Percentiles rank a stretch among this genome's conserved stretches.
phyloP scores from a whole-genome alignment of 2,113 vertebrate genomes.

The Python bivittatus region DNA sequence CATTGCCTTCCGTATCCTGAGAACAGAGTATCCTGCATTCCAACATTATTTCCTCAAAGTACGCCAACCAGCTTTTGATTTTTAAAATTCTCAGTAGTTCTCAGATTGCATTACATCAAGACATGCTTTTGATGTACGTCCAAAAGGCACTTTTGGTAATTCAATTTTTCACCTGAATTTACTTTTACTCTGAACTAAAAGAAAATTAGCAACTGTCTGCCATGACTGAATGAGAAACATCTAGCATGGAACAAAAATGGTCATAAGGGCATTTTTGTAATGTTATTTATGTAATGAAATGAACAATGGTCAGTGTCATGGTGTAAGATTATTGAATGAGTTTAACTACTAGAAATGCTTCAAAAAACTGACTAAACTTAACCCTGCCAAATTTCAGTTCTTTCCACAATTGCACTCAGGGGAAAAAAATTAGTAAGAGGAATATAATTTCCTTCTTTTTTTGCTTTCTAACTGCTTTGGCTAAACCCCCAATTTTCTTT shows the following conservation, averaged over 20 bases:
- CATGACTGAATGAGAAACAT: not conserved
- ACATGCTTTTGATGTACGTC: constrained; percentile 46
- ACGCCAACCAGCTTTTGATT: not conserved
- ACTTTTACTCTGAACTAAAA: constrained; percentile 4
- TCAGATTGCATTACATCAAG: constrained; percentile 47
- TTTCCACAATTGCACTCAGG: too few relatives aligned
- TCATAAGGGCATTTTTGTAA: constrained; percentile 5
- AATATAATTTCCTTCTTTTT: too few relatives aligned
- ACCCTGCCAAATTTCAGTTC: too few relatives aligned
- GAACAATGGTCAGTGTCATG: not conserved
- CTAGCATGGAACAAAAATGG: not conserved
- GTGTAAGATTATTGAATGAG: accelerated
- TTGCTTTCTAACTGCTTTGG: too few relatives aligned
- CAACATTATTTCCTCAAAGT: constrained; percentile 30
- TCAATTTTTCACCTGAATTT: constrained; percentile 30
- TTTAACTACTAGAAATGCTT: not conserved
- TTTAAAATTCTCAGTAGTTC: constrained; percentile 45
- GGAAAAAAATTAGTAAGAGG: too few relatives aligned
- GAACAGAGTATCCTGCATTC: not conserved
- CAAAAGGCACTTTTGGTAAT: constrained; percentile 44
- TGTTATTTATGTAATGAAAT: not conserved
- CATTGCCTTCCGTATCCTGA: constrained; percentile 1
- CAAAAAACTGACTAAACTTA: not conserved
- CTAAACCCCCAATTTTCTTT: too few relatives aligned
- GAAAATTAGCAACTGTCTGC: constrained; percentile 12